Conservation (phyloP, 2,113 vertebrate species). For the Tylochromis polylepis region DNA sequence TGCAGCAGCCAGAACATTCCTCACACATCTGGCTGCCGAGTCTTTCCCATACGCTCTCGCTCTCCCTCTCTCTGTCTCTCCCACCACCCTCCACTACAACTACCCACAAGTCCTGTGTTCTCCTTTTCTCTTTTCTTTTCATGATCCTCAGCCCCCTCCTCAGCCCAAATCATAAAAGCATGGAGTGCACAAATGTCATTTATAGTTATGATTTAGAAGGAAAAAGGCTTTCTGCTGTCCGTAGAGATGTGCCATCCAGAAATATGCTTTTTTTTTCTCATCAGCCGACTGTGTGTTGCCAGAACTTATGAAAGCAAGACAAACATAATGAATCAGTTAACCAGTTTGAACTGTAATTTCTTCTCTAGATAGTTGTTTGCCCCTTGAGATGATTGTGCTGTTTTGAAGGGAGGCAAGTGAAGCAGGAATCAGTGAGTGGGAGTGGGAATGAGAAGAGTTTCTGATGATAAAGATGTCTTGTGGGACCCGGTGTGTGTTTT, state of each 20-base stretch:
- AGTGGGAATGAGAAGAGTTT: constrained; percentile 31
- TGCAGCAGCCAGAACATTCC: constrained; percentile 76
- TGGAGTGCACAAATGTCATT: constrained; percentile 50
- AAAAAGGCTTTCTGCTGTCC: constrained; percentile 43
- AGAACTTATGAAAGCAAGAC: constrained; percentile 45
- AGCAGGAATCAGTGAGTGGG: constrained; percentile 30
- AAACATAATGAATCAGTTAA: constrained; percentile 53
- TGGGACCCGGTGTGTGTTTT: neutral
- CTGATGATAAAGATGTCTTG: constrained; percentile 11
- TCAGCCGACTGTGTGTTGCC: constrained; percentile 4
- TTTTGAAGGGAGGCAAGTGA: constrained; percentile 20
- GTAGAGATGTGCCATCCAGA: constrained; percentile 45
- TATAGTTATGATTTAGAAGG: constrained; percentile 52
- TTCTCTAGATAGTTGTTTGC: constrained; percentile 28
- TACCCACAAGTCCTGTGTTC: constrained; percentile 73
- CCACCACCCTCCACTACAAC: constrained; percentile 57
- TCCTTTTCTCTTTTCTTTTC: constrained; percentile 73
- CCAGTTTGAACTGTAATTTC: constrained; percentile 15
- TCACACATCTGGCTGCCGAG: constrained; percentile 75
- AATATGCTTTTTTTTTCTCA: constrained; percentile 23
- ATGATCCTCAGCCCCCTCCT: constrained; percentile 44
- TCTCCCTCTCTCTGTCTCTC: constrained; percentile 30
- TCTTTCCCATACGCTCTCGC: constrained; percentile 60
- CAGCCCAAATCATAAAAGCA: constrained; percentile 52
- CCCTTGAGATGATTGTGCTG: constrained; percentile 29